Conservation (phyloP, 1,140 invertebrate species). For the Papilio polyxenes region DNA sequence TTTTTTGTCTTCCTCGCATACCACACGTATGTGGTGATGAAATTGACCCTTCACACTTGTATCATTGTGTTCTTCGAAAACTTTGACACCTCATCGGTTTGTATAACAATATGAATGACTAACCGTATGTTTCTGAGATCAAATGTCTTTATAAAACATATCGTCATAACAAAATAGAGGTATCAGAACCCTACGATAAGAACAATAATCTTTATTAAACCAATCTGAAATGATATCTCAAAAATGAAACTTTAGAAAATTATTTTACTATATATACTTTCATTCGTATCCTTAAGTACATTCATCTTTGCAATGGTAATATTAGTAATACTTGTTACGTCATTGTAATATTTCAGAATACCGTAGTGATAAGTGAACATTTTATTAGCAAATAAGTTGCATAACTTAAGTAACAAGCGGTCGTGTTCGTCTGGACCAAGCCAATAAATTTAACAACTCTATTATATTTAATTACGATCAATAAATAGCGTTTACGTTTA, state of each 20-base stretch:
- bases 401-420: constrained; percentile 19
- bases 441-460: constrained; percentile 39
- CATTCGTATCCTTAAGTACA: too few relatives aligned
- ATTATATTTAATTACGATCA: constrained; percentile 42
- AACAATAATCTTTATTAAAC: too few relatives aligned
- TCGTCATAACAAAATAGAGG: too few relatives aligned
- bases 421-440: constrained; percentile 23
- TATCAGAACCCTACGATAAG: too few relatives aligned
- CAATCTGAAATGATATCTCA: too few relatives aligned
- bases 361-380: constrained; percentile 15
- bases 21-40: constrained; percentile 44
- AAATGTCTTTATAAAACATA: too few relatives aligned
- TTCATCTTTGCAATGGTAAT: too few relatives aligned
- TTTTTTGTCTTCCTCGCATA: constrained; percentile 39
- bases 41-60: constrained; percentile 40
- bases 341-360: constrained; percentile 11
- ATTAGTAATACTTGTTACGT: not conserved
- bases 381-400: constrained; percentile 22
- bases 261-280: too few relatives aligned
- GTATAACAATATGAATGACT: constrained; percentile 23
- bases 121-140: not conserved
- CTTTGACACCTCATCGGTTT: constrained; percentile 45
- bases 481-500: constrained; percentile 38
- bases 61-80: constrained; percentile 53
- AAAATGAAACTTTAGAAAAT: too few relatives aligned